Conservation (phyloP, 2,113 vertebrate species). For the Lontra canadensis region DNA sequence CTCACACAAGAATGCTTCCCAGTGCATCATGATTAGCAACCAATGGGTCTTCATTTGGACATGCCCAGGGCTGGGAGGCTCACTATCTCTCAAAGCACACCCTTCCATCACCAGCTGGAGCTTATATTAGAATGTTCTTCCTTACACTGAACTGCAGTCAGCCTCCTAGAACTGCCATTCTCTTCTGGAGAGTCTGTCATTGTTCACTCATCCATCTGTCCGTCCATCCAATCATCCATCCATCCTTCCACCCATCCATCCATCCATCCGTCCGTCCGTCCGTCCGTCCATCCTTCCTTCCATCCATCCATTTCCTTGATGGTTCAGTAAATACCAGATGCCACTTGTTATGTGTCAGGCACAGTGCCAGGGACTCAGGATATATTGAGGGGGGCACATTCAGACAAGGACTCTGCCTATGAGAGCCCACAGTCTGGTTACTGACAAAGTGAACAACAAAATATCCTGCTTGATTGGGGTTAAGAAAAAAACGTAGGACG, state of each 20-base stretch:
- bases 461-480: background rate
- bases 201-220: background rate
- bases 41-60: background rate
- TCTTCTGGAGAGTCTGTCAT: background rate
- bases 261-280: background rate
- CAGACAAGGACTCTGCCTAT: background rate
- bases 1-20: background rate
- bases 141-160: rapidly evolving
- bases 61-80: background rate
- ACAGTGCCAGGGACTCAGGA: background rate
- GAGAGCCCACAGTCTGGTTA: background rate
- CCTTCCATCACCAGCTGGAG: background rate
- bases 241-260: background rate
- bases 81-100: background rate
- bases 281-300: background rate
- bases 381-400: background rate
- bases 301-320: background rate
- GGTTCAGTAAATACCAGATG: background rate
- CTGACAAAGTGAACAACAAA: too few relatives aligned
- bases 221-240: background rate
- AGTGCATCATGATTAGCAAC: background rate
- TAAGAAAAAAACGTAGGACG: background rate
- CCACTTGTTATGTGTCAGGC: background rate
- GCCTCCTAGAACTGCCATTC: background rate
- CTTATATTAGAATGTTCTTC: background rate